Evolutionary conservation across 2,888 invertebrate species (phyloP).

Genomic region (Ethmia dodecea): DNA sequence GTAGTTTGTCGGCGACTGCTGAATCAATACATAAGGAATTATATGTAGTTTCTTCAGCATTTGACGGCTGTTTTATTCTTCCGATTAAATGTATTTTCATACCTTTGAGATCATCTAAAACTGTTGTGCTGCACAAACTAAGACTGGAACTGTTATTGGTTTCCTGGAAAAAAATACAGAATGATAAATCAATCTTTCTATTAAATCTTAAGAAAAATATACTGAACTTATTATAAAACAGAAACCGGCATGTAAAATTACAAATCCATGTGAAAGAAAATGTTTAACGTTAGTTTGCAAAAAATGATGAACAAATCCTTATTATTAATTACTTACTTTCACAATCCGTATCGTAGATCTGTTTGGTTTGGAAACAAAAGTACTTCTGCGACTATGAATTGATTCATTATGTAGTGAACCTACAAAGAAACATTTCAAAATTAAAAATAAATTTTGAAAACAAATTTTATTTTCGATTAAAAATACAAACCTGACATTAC

Average conservation of each 20-base stretch:
- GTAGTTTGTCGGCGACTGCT: no score
- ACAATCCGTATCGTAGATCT: conserved; percentile 61
- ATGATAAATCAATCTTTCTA: no score
- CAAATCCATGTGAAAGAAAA: no score
- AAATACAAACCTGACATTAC: conserved; percentile 70
- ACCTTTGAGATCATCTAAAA: conserved; percentile 59
- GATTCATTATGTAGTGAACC: conserved; percentile 71
- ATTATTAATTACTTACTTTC: conserved; percentile 45
- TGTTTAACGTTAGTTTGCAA: no score
- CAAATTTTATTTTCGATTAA: conserved; percentile 20
- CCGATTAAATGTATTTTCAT: no score
- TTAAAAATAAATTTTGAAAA: conserved; percentile 11
- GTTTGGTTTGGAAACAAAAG: conserved; percentile 59
- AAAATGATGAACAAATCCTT: not conserved
- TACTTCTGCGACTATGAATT: conserved; percentile 62
- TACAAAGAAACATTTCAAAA: conserved; percentile 30
- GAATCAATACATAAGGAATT: no score
- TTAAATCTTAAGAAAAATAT: no score
- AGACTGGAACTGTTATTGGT: conserved; percentile 45
- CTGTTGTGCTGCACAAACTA: conserved; percentile 44
- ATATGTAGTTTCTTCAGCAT: no score
- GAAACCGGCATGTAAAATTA: no score
- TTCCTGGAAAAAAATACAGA: conserved; percentile 48
- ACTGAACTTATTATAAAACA: no score
- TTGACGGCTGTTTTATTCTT: no score